Evolutionary conservation across 2,888 invertebrate species (phyloP), one percentile per base, ranked within the genome.

Genomic region (Drosophila borealis): DNA sequence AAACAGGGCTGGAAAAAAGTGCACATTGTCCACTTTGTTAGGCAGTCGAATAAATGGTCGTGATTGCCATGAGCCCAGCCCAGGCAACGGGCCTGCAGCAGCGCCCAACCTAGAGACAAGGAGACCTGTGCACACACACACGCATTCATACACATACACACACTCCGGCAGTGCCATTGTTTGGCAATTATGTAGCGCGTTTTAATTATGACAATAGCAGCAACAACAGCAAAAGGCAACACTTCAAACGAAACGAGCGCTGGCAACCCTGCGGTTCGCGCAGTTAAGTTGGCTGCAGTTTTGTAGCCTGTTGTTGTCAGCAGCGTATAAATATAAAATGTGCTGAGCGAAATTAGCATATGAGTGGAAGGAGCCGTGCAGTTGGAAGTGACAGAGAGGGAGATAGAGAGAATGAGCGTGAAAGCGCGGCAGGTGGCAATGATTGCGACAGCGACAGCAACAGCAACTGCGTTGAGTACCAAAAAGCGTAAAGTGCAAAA

Each of bases 261-360:
- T 77, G 68, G 73, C 78, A 75, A 78, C 78, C 74, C 74, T 73
- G 74, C 42, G 74, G 78, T 77, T 65, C 39, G 50, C 61, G 39
- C 55, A 59, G 74, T 65, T 74, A 74, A 78, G 50, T 78, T 69
- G 44, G 45, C 60, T 77, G 74, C 78, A 72, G 57, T 57, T 62
- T 46, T 61, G 59, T 60, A 49, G 70, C 56, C 61, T 64, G 67
- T 33, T 78, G 68, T 65, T 75, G 67, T 60, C 79, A 76, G 81
- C 79, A 65, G 61, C 65, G 76, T 65, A 78, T 69, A 78, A 75
- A 75, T 81, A 68, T 70, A 67, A 83, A 83, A 85, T 85, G 85
- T 65, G 66, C 80, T 74, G 72, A 74, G 74, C 74, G 55, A 88
- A 88, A 88, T 83, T 83, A 83, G 88, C 83, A 83, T 83, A 74